These are phyloP conservation scores for Acanthornis magna DNA, from an alignment of 2,797 vertebrate species.

Conservation along the genomic window DNA sequence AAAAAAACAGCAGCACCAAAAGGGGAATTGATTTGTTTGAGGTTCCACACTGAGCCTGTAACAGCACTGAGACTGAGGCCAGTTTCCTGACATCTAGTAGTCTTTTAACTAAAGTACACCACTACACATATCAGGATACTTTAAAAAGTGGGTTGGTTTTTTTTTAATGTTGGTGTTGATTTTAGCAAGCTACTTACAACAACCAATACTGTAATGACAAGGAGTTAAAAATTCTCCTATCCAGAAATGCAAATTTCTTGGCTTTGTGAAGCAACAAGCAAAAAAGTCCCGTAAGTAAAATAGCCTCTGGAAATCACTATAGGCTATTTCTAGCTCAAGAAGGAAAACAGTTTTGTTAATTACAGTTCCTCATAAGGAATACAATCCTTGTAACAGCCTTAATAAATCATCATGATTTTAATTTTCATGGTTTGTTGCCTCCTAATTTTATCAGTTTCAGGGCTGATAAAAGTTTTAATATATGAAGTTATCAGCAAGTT, in stretches of 20 bases:
- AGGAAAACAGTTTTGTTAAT: neutral
- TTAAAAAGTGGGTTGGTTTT: neutral
- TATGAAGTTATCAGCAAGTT: slow-evolving; percentile 37
- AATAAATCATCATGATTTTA: slow-evolving; percentile 15
- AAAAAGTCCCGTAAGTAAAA: neutral
- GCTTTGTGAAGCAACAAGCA: neutral
- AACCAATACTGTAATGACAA: neutral
- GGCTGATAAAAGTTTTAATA: slow-evolving; percentile 15
- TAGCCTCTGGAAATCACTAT: neutral
- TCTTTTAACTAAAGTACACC: neutral
- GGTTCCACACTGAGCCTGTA: neutral
- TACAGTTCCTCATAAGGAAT: neutral
- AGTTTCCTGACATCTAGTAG: neutral
- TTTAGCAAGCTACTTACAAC: neutral
- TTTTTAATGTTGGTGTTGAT: neutral
- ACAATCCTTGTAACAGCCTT: neutral
- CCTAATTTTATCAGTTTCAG: neutral
- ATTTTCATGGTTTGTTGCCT: slow-evolving; percentile 19
- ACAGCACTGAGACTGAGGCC: neutral
- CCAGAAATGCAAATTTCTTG: neutral
- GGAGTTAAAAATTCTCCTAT: neutral
- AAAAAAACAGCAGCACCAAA: neutral
- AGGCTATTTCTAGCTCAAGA: neutral
- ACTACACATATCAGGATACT: neutral
- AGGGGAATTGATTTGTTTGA: neutral